A percentile compares a stretch with the other conserved stretches of the same genome.
Conservation (phyloP, 2,888 invertebrate species). For the Cheilosia scutellata region DNA sequence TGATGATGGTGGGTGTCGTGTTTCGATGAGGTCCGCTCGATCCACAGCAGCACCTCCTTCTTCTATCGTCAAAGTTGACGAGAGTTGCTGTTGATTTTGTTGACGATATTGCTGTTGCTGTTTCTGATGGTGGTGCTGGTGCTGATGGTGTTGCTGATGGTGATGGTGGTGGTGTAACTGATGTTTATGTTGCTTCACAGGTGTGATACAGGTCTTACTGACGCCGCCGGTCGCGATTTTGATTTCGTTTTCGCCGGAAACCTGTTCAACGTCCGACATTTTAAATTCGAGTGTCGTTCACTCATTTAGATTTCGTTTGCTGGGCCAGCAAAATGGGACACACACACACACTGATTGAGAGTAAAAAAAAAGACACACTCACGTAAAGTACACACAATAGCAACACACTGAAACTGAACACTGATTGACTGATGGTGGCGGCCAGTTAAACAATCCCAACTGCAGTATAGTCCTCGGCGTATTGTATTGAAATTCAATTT, state of each 20-base stretch:
- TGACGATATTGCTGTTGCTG: constrained; percentile 42
- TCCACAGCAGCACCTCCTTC: constrained; percentile 45
- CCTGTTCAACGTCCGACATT: constrained; percentile 84
- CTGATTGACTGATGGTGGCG: not conserved
- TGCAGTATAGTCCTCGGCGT: not conserved
- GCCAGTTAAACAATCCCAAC: not conserved
- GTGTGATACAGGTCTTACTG: constrained; percentile 72
- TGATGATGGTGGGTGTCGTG: constrained; percentile 34
- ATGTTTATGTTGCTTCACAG: constrained; percentile 73
- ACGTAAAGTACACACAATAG: constrained; percentile 44
- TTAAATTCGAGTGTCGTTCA: constrained; percentile 79
- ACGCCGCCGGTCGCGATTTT: constrained; percentile 77
- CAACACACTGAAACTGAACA: not conserved
- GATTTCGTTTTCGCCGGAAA: constrained; percentile 80
- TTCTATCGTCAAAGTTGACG: constrained; percentile 61
- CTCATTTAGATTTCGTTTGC: constrained; percentile 77
- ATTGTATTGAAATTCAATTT: constrained; percentile 43
- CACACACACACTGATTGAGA: constrained; percentile 28
- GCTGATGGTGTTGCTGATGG: constrained; percentile 45
- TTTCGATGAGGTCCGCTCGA: constrained; percentile 58
- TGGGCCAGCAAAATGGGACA: constrained; percentile 57
- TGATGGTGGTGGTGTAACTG: constrained; percentile 55
- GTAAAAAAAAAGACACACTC: constrained; percentile 29
- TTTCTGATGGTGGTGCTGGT: constrained; percentile 54
- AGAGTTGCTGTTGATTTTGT: constrained; percentile 52